phyloP scores from a whole-genome alignment of 2,113 vertebrate species.

The Melanocharis versteri region DNA sequence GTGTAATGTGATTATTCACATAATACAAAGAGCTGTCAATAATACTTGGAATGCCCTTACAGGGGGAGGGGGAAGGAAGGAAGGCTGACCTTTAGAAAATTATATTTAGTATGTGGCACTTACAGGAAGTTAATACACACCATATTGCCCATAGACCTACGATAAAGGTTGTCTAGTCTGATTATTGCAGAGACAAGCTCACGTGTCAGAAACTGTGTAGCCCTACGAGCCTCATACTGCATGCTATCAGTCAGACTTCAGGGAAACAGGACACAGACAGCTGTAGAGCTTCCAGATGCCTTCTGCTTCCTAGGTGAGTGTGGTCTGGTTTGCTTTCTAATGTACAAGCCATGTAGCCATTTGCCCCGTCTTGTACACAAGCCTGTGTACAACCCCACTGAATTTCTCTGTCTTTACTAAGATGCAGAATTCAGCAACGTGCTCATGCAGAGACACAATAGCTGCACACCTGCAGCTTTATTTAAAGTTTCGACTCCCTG shows the following conservation, averaged over 20 bases:
- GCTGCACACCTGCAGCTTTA: not conserved
- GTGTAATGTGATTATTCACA: not conserved
- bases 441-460: not conserved
- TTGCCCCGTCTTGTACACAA: not conserved
- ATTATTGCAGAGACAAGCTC: not conserved
- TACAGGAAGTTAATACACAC: not conserved
- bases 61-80: rapidly evolving
- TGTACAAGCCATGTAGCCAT: not conserved
- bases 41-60: not conserved
- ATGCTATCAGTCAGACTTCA: not conserved
- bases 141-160: not conserved
- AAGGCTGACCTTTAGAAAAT: not conserved
- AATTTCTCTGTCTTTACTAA: not conserved
- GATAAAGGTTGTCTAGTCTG: not conserved
- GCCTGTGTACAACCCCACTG: not conserved
- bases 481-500: not conserved
- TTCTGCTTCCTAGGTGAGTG: not conserved
- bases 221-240: not conserved
- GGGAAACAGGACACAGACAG: not conserved
- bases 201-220: not conserved
- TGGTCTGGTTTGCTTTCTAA: not conserved
- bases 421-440: not conserved
- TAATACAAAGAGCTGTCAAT: not conserved
- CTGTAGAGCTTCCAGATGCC: not conserved
- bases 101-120: not conserved